Conservation (phyloP, 2,888 invertebrate genomes). For the Lithodes maja region DNA sequence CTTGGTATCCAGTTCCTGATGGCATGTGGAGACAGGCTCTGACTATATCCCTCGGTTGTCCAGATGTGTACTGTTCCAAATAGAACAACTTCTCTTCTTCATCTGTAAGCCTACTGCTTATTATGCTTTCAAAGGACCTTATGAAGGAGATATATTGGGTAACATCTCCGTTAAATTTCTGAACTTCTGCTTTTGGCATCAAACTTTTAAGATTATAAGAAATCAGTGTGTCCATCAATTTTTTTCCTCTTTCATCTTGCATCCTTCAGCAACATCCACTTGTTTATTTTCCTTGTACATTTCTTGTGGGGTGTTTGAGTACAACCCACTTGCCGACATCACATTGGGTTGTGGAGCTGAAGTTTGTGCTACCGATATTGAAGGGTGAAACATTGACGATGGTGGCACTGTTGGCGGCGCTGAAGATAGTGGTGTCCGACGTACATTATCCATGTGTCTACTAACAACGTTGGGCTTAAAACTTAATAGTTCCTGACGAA, state of each 20-base stretch:
- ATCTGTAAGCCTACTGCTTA: background rate
- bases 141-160: slow-evolving; percentile 21
- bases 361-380: too few species aligned
- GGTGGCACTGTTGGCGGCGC: background rate
- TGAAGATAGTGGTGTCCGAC: background rate
- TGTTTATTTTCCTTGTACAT: background rate
- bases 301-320: too few species aligned
- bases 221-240: background rate
- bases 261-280: background rate
- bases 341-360: background rate
- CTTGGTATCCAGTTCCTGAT: background rate
- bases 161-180: slow-evolving; percentile 18
- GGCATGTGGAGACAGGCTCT: background rate
- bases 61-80: slow-evolving; percentile 25
- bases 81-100: slow-evolving; percentile 13
- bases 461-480: slow-evolving; percentile 5
- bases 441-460: background rate
- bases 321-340: background rate
- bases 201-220: slow-evolving; percentile 19
- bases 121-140: background rate
- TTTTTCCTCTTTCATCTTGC: background rate
- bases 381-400: background rate
- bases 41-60: background rate
- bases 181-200: slow-evolving; percentile 23
- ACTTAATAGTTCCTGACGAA: background rate